Conservation (phyloP, 2,797 vertebrate genomes). For the Eleutherodactylus coqui region DNA sequence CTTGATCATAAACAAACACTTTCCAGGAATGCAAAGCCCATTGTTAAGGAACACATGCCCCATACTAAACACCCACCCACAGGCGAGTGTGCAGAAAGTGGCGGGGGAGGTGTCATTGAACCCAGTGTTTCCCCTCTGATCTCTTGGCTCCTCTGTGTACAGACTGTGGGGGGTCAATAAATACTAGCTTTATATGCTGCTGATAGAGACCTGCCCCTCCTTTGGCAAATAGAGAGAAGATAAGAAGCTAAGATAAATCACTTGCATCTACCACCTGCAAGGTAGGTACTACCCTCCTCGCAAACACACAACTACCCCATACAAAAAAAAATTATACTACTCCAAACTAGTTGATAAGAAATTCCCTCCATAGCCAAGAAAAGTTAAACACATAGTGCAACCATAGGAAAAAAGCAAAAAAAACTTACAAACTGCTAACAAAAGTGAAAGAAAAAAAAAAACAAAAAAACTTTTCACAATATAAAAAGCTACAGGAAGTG, state of each 20-base stretch:
- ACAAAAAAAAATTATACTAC: background rate
- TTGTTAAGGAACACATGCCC: constrained; percentile 20
- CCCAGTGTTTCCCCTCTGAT: constrained; percentile 39
- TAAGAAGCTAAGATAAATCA: constrained; percentile 33
- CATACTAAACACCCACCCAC: constrained; percentile 34
- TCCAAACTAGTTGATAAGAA: constrained; percentile 34
- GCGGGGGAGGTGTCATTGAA: constrained; percentile 28
- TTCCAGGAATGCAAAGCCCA: constrained; percentile 36
- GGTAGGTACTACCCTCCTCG: background rate
- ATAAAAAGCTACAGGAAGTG: background rate
- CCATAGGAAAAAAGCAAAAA: background rate
- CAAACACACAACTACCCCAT: background rate
- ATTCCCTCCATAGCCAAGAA: constrained; percentile 15
- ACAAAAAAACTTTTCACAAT: background rate
- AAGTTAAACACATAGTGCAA: background rate
- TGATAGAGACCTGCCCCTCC: constrained; percentile 20
- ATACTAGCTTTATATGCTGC: constrained; percentile 36
- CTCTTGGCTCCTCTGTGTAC: constrained; percentile 26
- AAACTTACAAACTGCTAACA: too few species aligned
- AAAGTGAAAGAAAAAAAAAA: background rate
- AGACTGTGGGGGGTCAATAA: constrained; percentile 43
- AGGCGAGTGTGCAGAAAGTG: constrained; percentile 31
- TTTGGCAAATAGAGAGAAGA: constrained; percentile 36
- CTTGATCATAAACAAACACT: constrained; percentile 31
- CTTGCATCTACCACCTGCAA: constrained; percentile 25